Conservation (phyloP, 2,113 vertebrate species). For the Atherinomorus stipes region DNA sequence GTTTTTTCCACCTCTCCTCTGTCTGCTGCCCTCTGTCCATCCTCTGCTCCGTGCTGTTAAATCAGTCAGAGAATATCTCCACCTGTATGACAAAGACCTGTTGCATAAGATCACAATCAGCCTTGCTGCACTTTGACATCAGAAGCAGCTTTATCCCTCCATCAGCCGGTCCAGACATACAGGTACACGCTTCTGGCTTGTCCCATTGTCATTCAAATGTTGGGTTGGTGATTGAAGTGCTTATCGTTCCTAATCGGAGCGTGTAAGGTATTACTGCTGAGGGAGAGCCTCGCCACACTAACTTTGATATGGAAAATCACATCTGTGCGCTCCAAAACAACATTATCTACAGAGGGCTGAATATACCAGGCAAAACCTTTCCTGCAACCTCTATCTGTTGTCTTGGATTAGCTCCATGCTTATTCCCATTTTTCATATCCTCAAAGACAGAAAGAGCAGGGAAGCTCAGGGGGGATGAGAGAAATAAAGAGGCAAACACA, state of each 20-base stretch:
- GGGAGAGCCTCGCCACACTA: conserved; percentile 42
- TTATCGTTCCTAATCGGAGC: conserved; percentile 67
- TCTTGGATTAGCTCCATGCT: conserved; percentile 53
- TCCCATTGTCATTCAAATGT: conserved; percentile 61
- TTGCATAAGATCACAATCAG: conserved; percentile 48
- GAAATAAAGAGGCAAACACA: conserved; percentile 72
- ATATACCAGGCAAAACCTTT: conserved; percentile 36
- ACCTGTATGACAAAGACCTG: conserved; percentile 33
- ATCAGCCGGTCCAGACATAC: conserved; percentile 32
- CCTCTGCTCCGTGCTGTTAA: conserved; percentile 8
- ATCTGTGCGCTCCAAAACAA: conserved; percentile 62
- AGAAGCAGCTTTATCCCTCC: conserved; percentile 45
- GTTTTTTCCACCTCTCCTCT: background rate
- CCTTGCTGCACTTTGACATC: conserved; percentile 33
- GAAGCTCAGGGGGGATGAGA: conserved; percentile 5
- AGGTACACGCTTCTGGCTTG: conserved; percentile 13
- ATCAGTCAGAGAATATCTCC: conserved; percentile 14
- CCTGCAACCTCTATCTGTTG: conserved; percentile 44
- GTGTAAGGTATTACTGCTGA: conserved; percentile 62
- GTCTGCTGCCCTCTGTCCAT: conserved; percentile 9
- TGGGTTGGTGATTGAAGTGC: conserved; percentile 51
- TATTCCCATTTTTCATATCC: conserved; percentile 26
- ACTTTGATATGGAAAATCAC: conserved; percentile 74
- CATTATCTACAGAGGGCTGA: conserved; percentile 68
- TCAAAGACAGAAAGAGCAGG: conserved; percentile 37